Conservation (phyloP, 2,888 invertebrate species). For the Parasteatoda lunata region DNA sequence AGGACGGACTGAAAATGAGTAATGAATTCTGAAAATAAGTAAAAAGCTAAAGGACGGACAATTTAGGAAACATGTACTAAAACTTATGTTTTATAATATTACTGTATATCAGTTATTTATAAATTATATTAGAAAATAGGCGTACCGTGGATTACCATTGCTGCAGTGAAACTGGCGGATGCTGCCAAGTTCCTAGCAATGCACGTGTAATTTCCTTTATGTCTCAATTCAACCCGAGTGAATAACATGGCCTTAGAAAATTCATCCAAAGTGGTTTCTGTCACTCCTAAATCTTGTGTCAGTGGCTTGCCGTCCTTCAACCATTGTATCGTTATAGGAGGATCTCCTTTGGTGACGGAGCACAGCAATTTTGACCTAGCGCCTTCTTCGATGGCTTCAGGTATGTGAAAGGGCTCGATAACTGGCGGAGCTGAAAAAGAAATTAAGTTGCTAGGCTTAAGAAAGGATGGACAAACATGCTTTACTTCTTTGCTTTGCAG, state of each 20-base stretch:
- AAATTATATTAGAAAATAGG: neutral
- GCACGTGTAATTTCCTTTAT: constrained; percentile 74
- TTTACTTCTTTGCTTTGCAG: too few relatives aligned
- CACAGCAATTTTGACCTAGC: constrained; percentile 75
- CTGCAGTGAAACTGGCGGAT: constrained; percentile 72
- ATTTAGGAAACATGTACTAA: too few relatives aligned
- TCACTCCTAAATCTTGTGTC: constrained; percentile 69
- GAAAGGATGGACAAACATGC: too few relatives aligned
- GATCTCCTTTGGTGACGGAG: constrained; percentile 74
- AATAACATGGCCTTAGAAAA: constrained; percentile 73
- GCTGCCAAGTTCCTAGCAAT: constrained; percentile 72
- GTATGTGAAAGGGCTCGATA: constrained; percentile 75
- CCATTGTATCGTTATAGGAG: constrained; percentile 74
- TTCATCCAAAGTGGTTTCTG: constrained; percentile 70
- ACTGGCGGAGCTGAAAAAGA: constrained; percentile 83
- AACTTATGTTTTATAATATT: too few relatives aligned
- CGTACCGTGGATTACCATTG: constrained; percentile 71
- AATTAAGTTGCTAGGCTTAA: neutral
- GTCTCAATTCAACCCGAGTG: constrained; percentile 72
- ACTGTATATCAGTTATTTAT: neutral
- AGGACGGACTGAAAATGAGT: too few relatives aligned
- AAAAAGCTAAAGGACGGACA: too few relatives aligned
- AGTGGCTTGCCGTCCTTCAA: constrained; percentile 72
- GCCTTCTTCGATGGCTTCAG: constrained; percentile 75
- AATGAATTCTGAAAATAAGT: too few relatives aligned